These are phyloP conservation scores for Uloborus diversus DNA, from an alignment of 1,140 invertebrate genomes.

Conservation along the genomic window DNA sequence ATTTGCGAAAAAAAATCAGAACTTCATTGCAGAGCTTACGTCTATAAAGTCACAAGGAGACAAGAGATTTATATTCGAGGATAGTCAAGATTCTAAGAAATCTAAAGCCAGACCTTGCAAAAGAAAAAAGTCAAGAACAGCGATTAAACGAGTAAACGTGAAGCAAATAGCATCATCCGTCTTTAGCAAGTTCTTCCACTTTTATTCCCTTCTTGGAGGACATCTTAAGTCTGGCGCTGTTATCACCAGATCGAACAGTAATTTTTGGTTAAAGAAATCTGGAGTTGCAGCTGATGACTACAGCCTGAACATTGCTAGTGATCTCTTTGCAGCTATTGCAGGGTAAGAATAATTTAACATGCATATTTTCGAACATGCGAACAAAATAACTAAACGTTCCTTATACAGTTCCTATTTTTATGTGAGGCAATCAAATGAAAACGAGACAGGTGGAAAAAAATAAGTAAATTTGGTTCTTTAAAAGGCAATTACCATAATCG, in stretches of 20 bases:
- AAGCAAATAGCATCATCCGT: constrained; percentile 5
- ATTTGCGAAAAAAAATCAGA: too few species aligned
- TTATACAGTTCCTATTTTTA: too few species aligned
- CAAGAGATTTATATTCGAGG: too few species aligned
- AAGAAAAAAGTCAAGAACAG: constrained; percentile 6
- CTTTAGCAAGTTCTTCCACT: constrained; percentile 8
- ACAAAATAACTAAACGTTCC: too few species aligned
- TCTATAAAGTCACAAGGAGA: background rate
- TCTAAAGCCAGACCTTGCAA: background rate
- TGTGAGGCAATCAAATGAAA: too few species aligned
- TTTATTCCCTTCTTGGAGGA: constrained; percentile 7
- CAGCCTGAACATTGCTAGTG: background rate
- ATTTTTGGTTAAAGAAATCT: background rate
- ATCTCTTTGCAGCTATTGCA: background rate
- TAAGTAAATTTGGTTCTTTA: too few species aligned
- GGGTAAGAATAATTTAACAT: constrained; percentile 14
- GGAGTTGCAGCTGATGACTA: background rate
- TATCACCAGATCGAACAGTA: constrained; percentile 14
- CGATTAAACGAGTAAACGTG: constrained; percentile 8
- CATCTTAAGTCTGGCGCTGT: constrained; percentile 10
- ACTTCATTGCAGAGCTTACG: too few species aligned
- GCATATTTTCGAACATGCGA: too few species aligned
- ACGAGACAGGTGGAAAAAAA: too few species aligned
- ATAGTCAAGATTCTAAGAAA: too few species aligned
- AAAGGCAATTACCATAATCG: too few species aligned